These are phyloP conservation scores for Drosophila mimica DNA, from an alignment of 2,888 invertebrate genomes.

Conservation along the genomic window DNA sequence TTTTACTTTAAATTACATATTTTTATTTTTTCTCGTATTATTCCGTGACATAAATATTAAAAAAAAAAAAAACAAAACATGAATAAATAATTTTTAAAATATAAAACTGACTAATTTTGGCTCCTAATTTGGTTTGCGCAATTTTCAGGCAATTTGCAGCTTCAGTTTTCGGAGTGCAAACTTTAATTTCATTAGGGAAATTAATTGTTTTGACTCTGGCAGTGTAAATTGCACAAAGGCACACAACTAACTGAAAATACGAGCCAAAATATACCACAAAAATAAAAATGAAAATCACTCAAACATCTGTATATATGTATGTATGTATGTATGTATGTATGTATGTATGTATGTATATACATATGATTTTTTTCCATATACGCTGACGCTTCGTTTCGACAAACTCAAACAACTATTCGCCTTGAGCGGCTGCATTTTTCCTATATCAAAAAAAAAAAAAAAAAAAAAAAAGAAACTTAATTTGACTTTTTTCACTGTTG, in stretches of 20 bases:
- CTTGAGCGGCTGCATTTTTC: slow-evolving; percentile 50
- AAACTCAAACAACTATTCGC: slow-evolving; percentile 74
- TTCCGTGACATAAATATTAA: background rate
- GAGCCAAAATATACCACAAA: slow-evolving; percentile 3
- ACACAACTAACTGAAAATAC: slow-evolving; percentile 38
- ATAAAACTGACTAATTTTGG: background rate
- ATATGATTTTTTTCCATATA: slow-evolving; percentile 13
- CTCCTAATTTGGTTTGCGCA: background rate
- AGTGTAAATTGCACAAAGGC: slow-evolving; percentile 76
- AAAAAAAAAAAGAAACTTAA: slow-evolving; percentile 51
- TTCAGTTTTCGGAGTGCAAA: slow-evolving; percentile 15
- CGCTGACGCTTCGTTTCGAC: slow-evolving; percentile 55
- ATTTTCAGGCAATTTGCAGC: background rate
- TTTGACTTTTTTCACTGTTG: slow-evolving; percentile 6
- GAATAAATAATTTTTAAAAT: background rate
- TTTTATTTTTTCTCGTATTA: background rate
- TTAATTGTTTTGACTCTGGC: slow-evolving; percentile 41
- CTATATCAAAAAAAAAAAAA: background rate
- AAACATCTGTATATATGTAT: slow-evolving; percentile 30
- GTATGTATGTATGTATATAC: slow-evolving; percentile 22
- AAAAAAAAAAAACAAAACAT: background rate
- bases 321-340: background rate
- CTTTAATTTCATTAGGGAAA: slow-evolving; percentile 41
- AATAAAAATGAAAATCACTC: slow-evolving; percentile 29
- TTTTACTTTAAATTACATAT: background rate